Evolutionary conservation across 1,140 invertebrate genomes (phyloP).

Genomic region (Scaptomyza pallida): DNA sequence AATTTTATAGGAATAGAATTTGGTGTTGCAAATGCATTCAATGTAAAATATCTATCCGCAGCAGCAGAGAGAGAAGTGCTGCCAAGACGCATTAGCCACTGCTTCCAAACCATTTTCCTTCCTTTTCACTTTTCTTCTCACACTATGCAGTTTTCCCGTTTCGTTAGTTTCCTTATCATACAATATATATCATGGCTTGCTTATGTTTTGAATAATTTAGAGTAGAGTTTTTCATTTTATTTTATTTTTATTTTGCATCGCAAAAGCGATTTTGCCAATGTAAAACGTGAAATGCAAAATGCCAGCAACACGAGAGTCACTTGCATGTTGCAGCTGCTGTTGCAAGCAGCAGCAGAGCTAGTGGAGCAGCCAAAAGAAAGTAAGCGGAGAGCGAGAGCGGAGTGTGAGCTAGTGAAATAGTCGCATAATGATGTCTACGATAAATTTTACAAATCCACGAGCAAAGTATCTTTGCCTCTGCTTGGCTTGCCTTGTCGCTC

Average conservation of each 20-base stretch:
- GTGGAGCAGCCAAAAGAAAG: too few relatives aligned
- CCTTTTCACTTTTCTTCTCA: background rate
- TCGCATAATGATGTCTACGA: slow-evolving; percentile 78
- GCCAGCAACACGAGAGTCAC: slow-evolving; percentile 34
- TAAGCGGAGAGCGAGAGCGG: background rate
- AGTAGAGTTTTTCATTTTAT: slow-evolving; percentile 28
- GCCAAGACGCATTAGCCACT: slow-evolving; percentile 2
- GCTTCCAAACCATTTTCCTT: background rate
- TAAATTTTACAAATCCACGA: slow-evolving; percentile 75
- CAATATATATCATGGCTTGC: slow-evolving; percentile 66
- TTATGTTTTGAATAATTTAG: slow-evolving; percentile 78
- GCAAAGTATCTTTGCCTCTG: slow-evolving; percentile 38
- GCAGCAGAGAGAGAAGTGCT: background rate
- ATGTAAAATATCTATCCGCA: background rate
- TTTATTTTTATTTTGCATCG: slow-evolving; percentile 72
- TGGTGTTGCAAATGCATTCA: background rate
- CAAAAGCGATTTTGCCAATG: slow-evolving; percentile 73
- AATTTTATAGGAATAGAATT: background rate
- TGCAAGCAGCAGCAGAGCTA: slow-evolving; percentile 19
- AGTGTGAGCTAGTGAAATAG: slow-evolving; percentile 62
- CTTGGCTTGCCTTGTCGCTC: background rate
- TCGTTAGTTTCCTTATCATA: slow-evolving; percentile 31
- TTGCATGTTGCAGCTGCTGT: slow-evolving; percentile 66
- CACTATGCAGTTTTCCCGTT: background rate
- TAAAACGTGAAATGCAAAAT: slow-evolving; percentile 76